Base-by-base conservation (phyloP, 1,140 invertebrate species). In the Drosophila novamexicana region DNA sequence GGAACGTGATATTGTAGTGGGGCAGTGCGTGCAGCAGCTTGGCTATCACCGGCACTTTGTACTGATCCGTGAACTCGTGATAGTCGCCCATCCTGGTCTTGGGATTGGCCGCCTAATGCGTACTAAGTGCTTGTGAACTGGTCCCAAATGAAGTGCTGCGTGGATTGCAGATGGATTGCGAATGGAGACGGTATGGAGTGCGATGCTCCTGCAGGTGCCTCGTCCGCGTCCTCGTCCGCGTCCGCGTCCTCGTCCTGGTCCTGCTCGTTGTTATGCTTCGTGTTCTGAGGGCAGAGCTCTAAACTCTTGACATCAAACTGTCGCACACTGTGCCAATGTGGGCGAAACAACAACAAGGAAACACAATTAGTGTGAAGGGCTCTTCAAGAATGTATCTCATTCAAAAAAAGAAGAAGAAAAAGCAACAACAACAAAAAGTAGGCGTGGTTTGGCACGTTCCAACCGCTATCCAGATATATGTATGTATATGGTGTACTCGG, bases 1-100 rank as follows among this genome's bases (percentile, higher is more conserved):
- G 96, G 81, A 98, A 95, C 75, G 96, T 96, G 84, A 98, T 97
- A 94, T 97, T 97, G 91, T 97, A 94, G 92, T 97, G 97, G 45
- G 97, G 97, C 93, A 98, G 94, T 79, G 94, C 94, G 93, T 98
- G 97, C 91, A 98, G 96, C 93, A 97, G 95, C 92, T 95, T 95
- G 79, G 97, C 97, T 91, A 98, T 94, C 91, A 95, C 94, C 80
- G 96, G 96, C 91, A 97, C 95, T 93, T 94, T 94, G 93, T 97
- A 97, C 90, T 96, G 95, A 92, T 96, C 96, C 88, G 94, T 94
- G 84, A 86, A 92, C 72, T 92, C 91, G 70, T 91, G 90, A 70
- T 84, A 89, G 71, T 92, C 91, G 59, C 89, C 91, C 91, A 92
- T 92, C 63, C 69, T 91, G 58, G 39, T 49, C 14, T 12, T n/a